Evolutionary conservation across 1,140 invertebrate genomes (phyloP), one percentile per base, ranked within the genome.

Genomic region (Hestina assimilis): DNA sequence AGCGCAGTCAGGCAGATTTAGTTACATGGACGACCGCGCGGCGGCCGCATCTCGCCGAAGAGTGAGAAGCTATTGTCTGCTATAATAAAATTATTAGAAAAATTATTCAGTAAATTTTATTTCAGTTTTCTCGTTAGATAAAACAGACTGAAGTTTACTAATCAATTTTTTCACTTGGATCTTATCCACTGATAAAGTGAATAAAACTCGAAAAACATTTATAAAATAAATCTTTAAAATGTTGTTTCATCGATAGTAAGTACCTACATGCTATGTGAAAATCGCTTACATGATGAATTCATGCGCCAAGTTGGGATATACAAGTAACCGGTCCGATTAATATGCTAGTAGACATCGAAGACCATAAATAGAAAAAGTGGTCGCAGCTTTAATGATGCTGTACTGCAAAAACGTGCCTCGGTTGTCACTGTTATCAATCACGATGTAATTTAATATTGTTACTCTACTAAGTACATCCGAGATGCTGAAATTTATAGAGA

Each of bases 331-430:
- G 77, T 82, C 62, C 54, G 57, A 82, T 83, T 75, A 79, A 83
- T 83, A 85, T 69, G 72, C 66, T 69, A 72, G 73, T 63, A 74
- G 73, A 77, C 69, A 76, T 63, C 69, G 46, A 53, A 63, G 67
- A 75, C 80, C 80, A 83, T 83, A 81, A 79, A 77, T 78, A 86
- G 77, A 75, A 80, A 73, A 73, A 78, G 55, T 70, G 59, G 68
- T 67, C 67, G 61, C 58, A 43, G 67, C 61, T 80, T 72, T 83
- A 83, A 85, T 74, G 78, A 79, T 71, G 67, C 54, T 66, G 59
- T 59, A 55, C 43, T 54, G 67, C 63, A 66, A 71, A 75, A 75
- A 74, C 74, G 69, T 71, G 72, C 63, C 62, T 70, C 63, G 66
- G 38, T 62, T 74, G 69, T 70, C 66, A 50, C 63, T 69, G 60